Conservation (phyloP, 2,888 invertebrate species). For the Ganaspis brasiliensis region DNA sequence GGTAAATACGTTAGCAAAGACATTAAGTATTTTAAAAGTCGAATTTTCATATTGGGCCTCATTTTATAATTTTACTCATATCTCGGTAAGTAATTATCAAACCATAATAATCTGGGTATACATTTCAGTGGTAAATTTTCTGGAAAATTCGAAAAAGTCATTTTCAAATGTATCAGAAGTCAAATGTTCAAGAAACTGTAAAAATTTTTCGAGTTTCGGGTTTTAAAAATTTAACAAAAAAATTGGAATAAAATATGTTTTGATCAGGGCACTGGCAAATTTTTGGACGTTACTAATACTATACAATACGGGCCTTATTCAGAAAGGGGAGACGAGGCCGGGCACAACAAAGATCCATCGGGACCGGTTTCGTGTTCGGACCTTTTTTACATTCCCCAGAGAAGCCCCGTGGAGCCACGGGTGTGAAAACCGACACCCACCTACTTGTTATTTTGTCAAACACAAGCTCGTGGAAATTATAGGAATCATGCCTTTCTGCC, state of each 20-base stretch:
- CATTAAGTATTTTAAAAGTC: too few species aligned
- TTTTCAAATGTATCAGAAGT: too few species aligned
- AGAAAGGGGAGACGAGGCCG: conserved; percentile 37
- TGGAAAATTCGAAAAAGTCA: not conserved
- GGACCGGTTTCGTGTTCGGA: conserved; percentile 78
- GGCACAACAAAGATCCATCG: conserved; percentile 78
- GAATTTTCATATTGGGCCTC: not conserved
- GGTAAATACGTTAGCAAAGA: too few species aligned
- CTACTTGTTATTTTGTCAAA: conserved; percentile 80
- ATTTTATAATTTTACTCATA: not conserved
- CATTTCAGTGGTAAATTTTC: conserved; percentile 1
- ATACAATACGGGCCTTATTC: conserved; percentile 42
- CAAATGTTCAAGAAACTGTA: too few species aligned
- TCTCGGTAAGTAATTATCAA: not conserved
- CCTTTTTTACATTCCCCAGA: conserved; percentile 76
- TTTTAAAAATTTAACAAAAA: too few species aligned
- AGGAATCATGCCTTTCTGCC: conserved; percentile 58
- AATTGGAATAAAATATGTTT: not conserved
- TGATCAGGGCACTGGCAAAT: not conserved
- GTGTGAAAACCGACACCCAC: conserved; percentile 80
- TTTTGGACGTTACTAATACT: conserved; percentile 30
- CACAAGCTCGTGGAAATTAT: conserved; percentile 67
- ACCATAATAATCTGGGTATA: not conserved
- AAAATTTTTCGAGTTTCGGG: too few species aligned
- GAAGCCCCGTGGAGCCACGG: conserved; percentile 77